Percentiles rank a stretch among this genome's conserved stretches.
Conservation (phyloP, 2,888 invertebrate species). For the Odontomyia ornata region DNA sequence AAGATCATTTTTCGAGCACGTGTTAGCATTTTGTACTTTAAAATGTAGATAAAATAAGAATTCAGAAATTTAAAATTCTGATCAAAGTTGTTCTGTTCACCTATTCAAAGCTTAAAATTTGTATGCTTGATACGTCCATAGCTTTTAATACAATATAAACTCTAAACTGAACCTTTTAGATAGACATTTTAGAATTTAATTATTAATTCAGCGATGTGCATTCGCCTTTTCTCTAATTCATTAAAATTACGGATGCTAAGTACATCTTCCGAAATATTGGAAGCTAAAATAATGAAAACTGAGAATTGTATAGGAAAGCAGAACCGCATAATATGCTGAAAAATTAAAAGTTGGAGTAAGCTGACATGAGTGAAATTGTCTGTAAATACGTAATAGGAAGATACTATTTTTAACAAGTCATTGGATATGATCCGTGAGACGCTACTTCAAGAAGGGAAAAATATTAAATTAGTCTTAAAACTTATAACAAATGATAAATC, state of each 20-base stretch:
- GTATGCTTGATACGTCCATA: conserved; percentile 44
- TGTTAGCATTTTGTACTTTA: no score
- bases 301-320: not conserved
- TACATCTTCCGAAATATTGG: not conserved
- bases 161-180: not conserved
- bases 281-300: not conserved
- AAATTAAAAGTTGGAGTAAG: no score
- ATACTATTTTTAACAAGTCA: conserved; percentile 16
- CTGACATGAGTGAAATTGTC: not conserved
- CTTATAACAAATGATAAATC: no score
- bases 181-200: not conserved
- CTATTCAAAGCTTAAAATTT: no score
- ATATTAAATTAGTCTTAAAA: no score
- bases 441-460: no score
- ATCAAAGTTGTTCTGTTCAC: no score
- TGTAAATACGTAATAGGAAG: conserved; percentile 32
- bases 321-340: no score
- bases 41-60: no score
- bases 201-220: conserved; percentile 25
- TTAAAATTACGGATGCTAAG: not conserved
- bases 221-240: conserved; percentile 29
- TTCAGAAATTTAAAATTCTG: no score
- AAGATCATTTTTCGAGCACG: no score
- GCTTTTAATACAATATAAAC: conserved; percentile 38
- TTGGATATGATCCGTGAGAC: not conserved